These are phyloP conservation scores for Lemur catta DNA, from an alignment of 2,797 vertebrate genomes.

Conservation along the genomic window DNA sequence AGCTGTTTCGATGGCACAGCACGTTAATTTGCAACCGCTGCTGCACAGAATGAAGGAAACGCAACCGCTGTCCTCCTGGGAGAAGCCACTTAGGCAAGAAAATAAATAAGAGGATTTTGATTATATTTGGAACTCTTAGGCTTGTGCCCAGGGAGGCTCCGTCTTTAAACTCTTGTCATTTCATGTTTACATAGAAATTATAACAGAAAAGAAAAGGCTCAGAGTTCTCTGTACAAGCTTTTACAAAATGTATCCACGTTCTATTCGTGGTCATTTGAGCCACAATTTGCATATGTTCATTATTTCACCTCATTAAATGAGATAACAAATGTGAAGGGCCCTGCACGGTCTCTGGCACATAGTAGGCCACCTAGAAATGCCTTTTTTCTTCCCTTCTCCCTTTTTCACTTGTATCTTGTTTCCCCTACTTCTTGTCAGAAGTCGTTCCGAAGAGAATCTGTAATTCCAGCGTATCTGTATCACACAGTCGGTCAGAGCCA, in stretches of 20 bases:
- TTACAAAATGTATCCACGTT: neutral
- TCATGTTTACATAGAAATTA: conserved; percentile 67
- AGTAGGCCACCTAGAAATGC: neutral
- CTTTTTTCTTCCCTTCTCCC: neutral
- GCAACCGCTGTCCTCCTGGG: conserved; percentile 47
- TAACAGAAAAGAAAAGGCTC: conserved; percentile 37
- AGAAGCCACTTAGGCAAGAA: conserved; percentile 67
- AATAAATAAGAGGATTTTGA: conserved; percentile 72
- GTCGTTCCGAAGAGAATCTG: neutral
- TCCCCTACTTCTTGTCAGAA: neutral
- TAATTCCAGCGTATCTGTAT: neutral
- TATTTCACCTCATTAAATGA: neutral
- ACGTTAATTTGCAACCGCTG: conserved; percentile 57
- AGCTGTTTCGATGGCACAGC: conserved; percentile 44
- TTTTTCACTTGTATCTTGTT: neutral
- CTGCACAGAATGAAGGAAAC: conserved; percentile 42
- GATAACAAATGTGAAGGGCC: neutral
- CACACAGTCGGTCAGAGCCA: neutral
- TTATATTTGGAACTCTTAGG: conserved; percentile 64
- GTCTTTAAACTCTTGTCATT: conserved; percentile 66
- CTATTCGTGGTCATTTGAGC: neutral
- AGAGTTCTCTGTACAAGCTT: neutral
- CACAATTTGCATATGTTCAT: neutral
- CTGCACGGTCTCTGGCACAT: neutral
- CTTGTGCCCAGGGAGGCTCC: conserved; percentile 41